Conservation (phyloP, 2,113 vertebrate genomes). For the Ginglymostoma cirratum region DNA sequence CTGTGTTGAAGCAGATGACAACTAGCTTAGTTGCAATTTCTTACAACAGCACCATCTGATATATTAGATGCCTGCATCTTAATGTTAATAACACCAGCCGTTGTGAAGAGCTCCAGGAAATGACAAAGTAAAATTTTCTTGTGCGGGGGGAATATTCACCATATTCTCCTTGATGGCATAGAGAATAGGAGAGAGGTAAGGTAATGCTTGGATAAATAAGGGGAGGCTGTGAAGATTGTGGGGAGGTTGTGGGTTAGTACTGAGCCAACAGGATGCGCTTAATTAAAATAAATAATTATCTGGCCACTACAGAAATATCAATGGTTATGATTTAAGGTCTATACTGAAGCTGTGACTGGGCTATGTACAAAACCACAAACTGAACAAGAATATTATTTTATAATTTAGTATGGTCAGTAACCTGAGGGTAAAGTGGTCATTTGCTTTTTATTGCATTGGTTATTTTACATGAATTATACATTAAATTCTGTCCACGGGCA, state of each 20-base stretch:
- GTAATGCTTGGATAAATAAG: background rate
- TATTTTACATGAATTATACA: background rate
- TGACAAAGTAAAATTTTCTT: background rate
- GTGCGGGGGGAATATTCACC: background rate
- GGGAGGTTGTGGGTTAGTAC: no score
- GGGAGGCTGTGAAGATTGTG: background rate
- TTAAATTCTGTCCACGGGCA: background rate
- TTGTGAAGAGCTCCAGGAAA: background rate
- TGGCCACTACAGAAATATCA: background rate
- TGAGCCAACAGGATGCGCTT: background rate
- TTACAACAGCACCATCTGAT: background rate
- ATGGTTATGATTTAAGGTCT: background rate
- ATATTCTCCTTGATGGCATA: background rate
- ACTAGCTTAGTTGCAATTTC: conserved; percentile 6
- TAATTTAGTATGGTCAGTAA: background rate
- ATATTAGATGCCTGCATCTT: background rate
- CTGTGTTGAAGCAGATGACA: background rate
- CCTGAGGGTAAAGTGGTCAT: background rate
- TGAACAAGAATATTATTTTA: background rate
- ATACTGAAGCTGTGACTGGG: background rate
- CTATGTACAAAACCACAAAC: background rate
- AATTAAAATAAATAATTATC: background rate
- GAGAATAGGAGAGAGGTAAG: background rate
- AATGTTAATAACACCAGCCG: background rate
- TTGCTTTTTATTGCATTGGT: background rate